These are phyloP conservation scores for Schrankia costaestrigalis DNA, from an alignment of 2,888 invertebrate genomes.

Conservation along the genomic window DNA sequence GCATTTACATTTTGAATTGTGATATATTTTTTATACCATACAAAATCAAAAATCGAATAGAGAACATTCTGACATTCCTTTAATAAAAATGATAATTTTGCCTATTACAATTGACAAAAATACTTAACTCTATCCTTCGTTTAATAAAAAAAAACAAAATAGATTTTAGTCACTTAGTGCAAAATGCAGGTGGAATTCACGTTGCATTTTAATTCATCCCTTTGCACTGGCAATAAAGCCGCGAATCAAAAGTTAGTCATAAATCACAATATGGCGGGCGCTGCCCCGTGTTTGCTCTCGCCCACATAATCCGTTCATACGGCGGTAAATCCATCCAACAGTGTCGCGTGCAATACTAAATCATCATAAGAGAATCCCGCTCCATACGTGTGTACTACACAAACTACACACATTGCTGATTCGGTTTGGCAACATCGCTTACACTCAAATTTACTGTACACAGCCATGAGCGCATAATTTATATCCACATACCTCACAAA, in stretches of 20 bases:
- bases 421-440: conserved; percentile 53
- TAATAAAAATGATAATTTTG: no score
- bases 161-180: conserved; percentile 8
- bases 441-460: conserved; percentile 32
- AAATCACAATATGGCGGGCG: conserved; percentile 78
- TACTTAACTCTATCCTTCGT: no score
- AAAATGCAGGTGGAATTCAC: conserved; percentile 29
- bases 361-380: conserved; percentile 79
- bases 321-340: conserved; percentile 78
- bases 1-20: no score
- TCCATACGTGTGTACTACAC: conserved; percentile 48
- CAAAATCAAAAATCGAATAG: no score
- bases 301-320: conserved; percentile 80
- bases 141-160: conserved; percentile 8
- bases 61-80: no score
- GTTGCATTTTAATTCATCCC: conserved; percentile 47
- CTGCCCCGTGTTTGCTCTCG: conserved; percentile 79
- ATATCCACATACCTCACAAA: conserved; percentile 36
- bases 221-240: conserved; percentile 66
- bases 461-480: conserved; percentile 29
- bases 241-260: conserved; percentile 76
- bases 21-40: no score
- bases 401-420: conserved; percentile 50
- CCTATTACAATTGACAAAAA: no score
- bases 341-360: conserved; percentile 73